phyloP scores from a whole-genome alignment of 2,797 vertebrate species.

The Sebastes glaucus region DNA sequence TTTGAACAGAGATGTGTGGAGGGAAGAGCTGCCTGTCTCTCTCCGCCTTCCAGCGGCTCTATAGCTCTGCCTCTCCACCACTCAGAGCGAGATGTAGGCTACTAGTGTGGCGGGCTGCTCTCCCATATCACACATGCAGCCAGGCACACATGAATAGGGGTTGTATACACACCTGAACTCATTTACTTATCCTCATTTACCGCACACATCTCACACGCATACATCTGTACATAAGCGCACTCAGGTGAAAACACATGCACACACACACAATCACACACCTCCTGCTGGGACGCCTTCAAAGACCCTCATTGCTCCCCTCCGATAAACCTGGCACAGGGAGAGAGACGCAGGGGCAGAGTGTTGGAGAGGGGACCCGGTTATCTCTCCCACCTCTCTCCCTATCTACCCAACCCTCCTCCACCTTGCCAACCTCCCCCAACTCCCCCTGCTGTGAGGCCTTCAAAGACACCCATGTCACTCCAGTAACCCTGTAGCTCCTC shows the following conservation, averaged over 20 bases:
- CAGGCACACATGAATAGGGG: slow-evolving; percentile 1
- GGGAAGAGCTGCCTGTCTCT: slow-evolving; percentile 75
- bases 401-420: slow-evolving; percentile 35
- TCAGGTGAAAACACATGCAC: slow-evolving; percentile 12
- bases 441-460: slow-evolving; percentile 58
- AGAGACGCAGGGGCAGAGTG: slow-evolving; percentile 34
- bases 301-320: slow-evolving; percentile 54
- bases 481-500: slow-evolving; percentile 40
- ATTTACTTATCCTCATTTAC: slow-evolving; percentile 36
- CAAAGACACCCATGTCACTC: slow-evolving; percentile 69
- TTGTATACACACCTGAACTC: slow-evolving; percentile 9
- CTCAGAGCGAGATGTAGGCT: slow-evolving; percentile 64
- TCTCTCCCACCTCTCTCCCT: slow-evolving; percentile 54
- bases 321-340: slow-evolving; percentile 50
- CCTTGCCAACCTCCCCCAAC: not conserved
- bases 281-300: slow-evolving; percentile 75
- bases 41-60: slow-evolving; percentile 70
- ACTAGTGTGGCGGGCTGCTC: slow-evolving; percentile 44
- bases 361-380: slow-evolving; percentile 63
- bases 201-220: not conserved
- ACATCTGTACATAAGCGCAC: slow-evolving; percentile 7
- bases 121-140: slow-evolving; percentile 30
- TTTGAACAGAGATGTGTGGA: slow-evolving; percentile 85
- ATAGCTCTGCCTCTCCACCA: slow-evolving; percentile 48
- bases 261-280: slow-evolving; percentile 45